These are phyloP conservation scores for Montipora foliosa DNA, from an alignment of 64 coral and sea anemone species.

Conservation along the genomic window DNA sequence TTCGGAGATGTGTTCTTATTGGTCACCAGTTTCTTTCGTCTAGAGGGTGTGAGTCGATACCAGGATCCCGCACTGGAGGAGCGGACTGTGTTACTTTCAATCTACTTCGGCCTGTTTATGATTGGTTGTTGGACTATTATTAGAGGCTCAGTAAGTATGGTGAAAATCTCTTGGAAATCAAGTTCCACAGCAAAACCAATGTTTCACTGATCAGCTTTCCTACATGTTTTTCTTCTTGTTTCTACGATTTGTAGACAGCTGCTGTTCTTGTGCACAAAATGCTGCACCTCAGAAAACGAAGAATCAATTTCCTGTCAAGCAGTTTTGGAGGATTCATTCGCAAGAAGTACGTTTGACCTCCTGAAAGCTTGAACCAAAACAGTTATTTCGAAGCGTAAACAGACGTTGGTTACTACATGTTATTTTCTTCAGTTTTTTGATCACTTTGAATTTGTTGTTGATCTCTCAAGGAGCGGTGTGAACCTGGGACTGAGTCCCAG, in stretches of 20 bases:
- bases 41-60: slow-evolving; percentile 34
- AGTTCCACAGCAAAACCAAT: no score
- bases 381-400: no score
- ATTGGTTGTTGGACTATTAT: slow-evolving; percentile 32
- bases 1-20: slow-evolving; percentile 22
- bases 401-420: no score
- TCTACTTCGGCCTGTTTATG: slow-evolving; percentile 50
- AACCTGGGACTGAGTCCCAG: no score
- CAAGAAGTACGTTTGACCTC: neutral
- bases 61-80: neutral
- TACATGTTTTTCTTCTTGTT: neutral
- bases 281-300: neutral
- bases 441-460: no score
- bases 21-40: slow-evolving; percentile 31
- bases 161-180: no score
- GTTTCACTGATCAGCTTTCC: neutral
- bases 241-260: neutral
- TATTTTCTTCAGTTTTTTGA: no score
- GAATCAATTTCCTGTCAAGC: neutral
- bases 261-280: slow-evolving; percentile 12
- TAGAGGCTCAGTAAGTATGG: slow-evolving; percentile 36
- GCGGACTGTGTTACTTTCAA: slow-evolving; percentile 10
- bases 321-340: neutral
- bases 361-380: neutral
- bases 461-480: no score